Percentiles rank a stretch among this genome's conserved stretches.
Evolutionary conservation across 2,888 invertebrate species (phyloP).

Genomic region (Tortrix viridana): DNA sequence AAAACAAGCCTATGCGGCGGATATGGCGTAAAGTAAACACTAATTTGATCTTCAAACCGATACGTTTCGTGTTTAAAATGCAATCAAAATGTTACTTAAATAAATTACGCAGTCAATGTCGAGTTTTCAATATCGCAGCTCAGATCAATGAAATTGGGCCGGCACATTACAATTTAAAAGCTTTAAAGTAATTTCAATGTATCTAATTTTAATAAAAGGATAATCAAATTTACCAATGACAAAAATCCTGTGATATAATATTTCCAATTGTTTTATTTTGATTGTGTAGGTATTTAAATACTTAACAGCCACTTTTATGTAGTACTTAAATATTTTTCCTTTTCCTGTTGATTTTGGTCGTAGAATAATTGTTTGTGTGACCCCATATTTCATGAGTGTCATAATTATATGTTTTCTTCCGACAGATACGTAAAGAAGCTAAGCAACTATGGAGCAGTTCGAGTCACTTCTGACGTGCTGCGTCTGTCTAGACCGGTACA

Average conservation of each 20-base stretch:
- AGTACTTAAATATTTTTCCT: too few relatives aligned
- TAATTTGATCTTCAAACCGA: constrained; percentile 7
- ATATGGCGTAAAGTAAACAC: constrained; percentile 13
- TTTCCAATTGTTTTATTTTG: too few relatives aligned
- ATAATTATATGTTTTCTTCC: constrained; percentile 42
- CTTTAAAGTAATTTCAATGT: too few relatives aligned
- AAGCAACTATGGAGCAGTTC: constrained; percentile 93
- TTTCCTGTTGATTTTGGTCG: background rate
- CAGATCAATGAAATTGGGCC: background rate
- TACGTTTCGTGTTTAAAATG: constrained; percentile 8
- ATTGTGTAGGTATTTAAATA: too few relatives aligned
- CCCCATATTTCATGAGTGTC: constrained; percentile 16
- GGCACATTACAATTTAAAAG: background rate
- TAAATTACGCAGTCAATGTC: constrained; percentile 7
- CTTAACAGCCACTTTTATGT: too few relatives aligned
- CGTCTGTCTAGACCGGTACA: constrained; percentile 98
- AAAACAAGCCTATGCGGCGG: constrained; percentile 10
- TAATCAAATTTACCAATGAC: too few relatives aligned
- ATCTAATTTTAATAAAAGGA: too few relatives aligned
- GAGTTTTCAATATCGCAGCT: constrained; percentile 16
- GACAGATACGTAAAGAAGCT: constrained; percentile 67
- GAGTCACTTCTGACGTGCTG: constrained; percentile 99
- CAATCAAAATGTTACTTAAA: constrained; percentile 17
- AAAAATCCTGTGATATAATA: too few relatives aligned
- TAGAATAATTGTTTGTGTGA: background rate